These are phyloP conservation scores for Ataeniobius toweri DNA, from an alignment of 2,797 vertebrate genomes.

Conservation along the genomic window DNA sequence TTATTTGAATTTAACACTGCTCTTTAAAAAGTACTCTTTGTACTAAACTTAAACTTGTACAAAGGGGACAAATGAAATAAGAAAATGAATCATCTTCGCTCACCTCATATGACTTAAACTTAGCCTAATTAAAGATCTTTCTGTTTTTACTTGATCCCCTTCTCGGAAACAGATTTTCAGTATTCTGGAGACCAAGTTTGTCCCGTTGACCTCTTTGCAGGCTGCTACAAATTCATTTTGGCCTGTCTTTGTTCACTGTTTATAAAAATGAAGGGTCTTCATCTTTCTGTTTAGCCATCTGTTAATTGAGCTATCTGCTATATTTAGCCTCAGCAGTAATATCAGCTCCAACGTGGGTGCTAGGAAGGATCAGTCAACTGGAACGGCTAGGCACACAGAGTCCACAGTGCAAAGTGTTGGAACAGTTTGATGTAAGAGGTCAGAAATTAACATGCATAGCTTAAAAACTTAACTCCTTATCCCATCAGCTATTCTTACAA, in stretches of 20 bases:
- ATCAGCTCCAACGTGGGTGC: conserved; percentile 32
- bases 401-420: neutral
- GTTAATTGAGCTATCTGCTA: conserved; percentile 53
- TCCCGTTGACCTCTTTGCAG: conserved; percentile 2
- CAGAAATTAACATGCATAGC: conserved; percentile 6
- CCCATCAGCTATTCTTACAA: neutral
- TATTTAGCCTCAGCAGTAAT: conserved; percentile 53
- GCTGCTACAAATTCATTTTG: conserved; percentile 1
- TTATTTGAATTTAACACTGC: conserved; percentile 25
- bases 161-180: conserved; percentile 2
- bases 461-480: neutral
- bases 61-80: conserved; percentile 1
- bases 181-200: neutral
- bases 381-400: conserved; percentile 17
- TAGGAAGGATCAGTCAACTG: conserved; percentile 37
- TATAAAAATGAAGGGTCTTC: conserved; percentile 52
- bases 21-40: neutral
- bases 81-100: neutral
- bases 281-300: conserved; percentile 52
- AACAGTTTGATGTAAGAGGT: conserved; percentile 10
- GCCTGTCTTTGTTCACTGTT: conserved; percentile 14
- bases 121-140: neutral
- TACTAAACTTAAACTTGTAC: neutral
- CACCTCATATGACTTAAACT: neutral
- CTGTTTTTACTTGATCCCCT: neutral